Evolutionary conservation across 2,113 vertebrate genomes (phyloP).

Genomic region (Pterocles gutturalis): DNA sequence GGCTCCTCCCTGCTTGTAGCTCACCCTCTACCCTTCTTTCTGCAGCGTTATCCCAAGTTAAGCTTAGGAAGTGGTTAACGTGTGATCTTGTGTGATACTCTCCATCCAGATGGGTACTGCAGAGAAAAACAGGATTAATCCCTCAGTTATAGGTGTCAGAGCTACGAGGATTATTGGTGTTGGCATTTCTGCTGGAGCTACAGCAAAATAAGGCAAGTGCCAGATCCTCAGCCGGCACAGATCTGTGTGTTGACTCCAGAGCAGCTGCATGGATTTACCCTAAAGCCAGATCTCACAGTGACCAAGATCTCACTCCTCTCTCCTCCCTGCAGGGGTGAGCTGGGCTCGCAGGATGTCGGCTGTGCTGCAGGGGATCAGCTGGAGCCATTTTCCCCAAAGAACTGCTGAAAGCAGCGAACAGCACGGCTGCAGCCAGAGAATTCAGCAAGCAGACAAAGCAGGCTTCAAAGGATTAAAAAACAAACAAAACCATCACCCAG

Average conservation of each 20-base stretch:
- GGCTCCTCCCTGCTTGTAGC: not conserved
- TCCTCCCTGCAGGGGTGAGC: not conserved
- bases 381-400: not conserved
- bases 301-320: not conserved
- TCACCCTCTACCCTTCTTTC: not conserved
- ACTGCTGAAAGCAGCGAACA: not conserved
- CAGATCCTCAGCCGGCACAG: not conserved
- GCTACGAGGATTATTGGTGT: not conserved
- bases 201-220: not conserved
- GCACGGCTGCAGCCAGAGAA: accelerated
- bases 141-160: not conserved
- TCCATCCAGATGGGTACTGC: not conserved
- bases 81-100: not conserved
- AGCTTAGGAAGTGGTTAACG: not conserved
- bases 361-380: not conserved
- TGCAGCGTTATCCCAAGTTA: not conserved
- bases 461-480: not conserved
- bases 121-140: not conserved
- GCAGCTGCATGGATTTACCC: not conserved
- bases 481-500: too few relatives aligned
- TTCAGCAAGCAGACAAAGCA: not conserved
- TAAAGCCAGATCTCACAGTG: not conserved
- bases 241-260: not conserved
- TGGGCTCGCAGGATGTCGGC: not conserved
- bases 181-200: not conserved